These are phyloP conservation scores for Irena cyanogastra DNA, from an alignment of 2,113 vertebrate genomes.

Conservation along the genomic window DNA sequence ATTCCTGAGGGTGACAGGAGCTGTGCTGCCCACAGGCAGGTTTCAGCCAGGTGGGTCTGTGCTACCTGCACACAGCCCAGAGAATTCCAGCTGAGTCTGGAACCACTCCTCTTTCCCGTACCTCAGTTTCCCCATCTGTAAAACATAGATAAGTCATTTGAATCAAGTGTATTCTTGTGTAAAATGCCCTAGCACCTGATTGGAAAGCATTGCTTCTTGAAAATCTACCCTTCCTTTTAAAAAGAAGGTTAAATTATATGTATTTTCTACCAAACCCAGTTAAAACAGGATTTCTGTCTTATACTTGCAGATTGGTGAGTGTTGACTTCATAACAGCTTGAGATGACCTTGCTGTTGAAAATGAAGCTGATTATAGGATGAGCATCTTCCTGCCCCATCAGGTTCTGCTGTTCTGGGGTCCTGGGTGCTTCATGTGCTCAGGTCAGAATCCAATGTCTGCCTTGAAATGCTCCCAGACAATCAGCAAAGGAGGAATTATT, in stretches of 20 bases:
- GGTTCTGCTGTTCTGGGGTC: neutral
- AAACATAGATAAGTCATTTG: neutral
- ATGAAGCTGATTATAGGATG: neutral
- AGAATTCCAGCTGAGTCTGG: neutral
- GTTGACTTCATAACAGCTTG: neutral
- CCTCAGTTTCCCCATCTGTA: neutral
- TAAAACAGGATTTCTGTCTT: neutral
- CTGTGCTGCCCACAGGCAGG: neutral
- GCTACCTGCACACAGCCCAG: neutral
- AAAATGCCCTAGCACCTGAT: neutral
- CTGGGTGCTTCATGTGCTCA: neutral
- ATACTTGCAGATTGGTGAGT: neutral
- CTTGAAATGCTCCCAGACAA: neutral
- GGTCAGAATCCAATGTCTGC: neutral
- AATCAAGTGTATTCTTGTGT: neutral
- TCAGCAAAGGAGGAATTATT: neutral
- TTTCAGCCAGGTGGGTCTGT: neutral
- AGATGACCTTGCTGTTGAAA: neutral
- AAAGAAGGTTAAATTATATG: neutral
- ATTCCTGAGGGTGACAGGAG: neutral
- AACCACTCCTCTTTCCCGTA: neutral
- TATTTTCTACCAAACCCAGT: neutral
- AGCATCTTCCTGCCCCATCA: neutral
- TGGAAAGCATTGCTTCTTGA: neutral
- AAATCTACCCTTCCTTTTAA: neutral